Evolutionary conservation across 64 coral and sea anemone species (phyloP), one percentile per base, ranked within the genome.

Genomic region (Dendrophyllia cribrosa): DNA sequence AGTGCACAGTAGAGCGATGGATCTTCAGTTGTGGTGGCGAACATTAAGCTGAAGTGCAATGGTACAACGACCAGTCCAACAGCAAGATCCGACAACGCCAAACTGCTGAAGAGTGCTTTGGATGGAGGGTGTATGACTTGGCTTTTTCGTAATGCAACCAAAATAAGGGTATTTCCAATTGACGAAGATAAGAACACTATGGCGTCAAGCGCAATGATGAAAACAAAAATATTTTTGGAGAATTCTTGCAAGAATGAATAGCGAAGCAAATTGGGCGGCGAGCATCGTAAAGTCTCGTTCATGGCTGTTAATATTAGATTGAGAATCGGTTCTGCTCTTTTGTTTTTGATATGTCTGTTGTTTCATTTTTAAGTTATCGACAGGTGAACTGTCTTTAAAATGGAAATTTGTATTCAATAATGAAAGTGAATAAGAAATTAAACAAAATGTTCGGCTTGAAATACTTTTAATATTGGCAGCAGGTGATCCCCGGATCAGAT

Each of bases 191-290:
- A 77, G 75, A 77, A 55, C 17, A 77, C 21, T 10, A 23, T 3
- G 19, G 12, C 51, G 46, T 77, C 75, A 55, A 55, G 20, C 9
- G 53, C 48, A 50, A 48, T 55, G 16, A 55, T 77, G 11, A 56
- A 9, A 24, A 77, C 9, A 56, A 77, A 77, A 1, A 77, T 55
- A 56, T 25, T 24, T 77, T 77, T 77, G 7, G 75, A 77, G 75
- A 55, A 77, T 56, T 77, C 75, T 56, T 77, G 49, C 53, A 77
- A 77, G 16, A 21, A 77, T 4, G n/a, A 77, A 56, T 77, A 77
- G 75, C 48, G 75, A 4, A 77, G 48, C n/a, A 77, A 55, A 14
- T 55, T 12, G 21, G 51, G 21, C 20, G 10, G 20, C 3, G 75
- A 55, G 21, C 75, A 77, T 8, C 4, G 9, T 7, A 77, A 11